A percentile compares a stretch with the other conserved stretches of the same genome.
Conservation (phyloP, 2,797 vertebrate species). For the Enteromius paludinosus region DNA sequence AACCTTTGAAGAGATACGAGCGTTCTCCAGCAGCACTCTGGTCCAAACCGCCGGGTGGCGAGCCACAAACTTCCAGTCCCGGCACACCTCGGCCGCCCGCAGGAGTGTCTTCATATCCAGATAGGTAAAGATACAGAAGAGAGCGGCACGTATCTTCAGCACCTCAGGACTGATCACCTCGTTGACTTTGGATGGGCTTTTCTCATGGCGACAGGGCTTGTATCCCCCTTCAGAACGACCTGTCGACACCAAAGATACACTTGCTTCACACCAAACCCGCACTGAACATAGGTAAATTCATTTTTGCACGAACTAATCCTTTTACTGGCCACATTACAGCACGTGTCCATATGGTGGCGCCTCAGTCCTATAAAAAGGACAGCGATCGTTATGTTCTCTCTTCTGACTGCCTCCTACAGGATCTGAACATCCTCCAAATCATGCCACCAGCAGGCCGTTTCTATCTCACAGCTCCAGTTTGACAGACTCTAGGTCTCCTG, state of each 20-base stretch:
- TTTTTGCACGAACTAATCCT: background rate
- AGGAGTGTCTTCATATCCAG: conserved; percentile 94
- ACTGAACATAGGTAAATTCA: background rate
- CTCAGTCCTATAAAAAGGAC: conserved; percentile 27
- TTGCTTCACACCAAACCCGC: background rate
- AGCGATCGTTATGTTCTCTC: background rate
- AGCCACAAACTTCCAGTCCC: conserved; percentile 97
- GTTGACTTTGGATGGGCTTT: conserved; percentile 88
- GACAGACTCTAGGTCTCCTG: conserved; percentile 22
- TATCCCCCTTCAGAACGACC: conserved; percentile 78
- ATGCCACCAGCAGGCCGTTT: conserved; percentile 29
- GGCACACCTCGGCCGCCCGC: conserved; percentile 90
- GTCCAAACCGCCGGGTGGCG: conserved; percentile 97
- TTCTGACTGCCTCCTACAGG: conserved; percentile 21
- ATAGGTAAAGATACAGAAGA: conserved; percentile 99
- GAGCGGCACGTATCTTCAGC: conserved; percentile 94
- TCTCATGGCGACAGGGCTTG: conserved; percentile 83
- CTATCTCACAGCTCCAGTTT: conserved; percentile 29
- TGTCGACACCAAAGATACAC: conserved; percentile 39
- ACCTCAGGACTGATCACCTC: conserved; percentile 98
- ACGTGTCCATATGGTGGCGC: conserved; percentile 44
- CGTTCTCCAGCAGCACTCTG: conserved; percentile 93
- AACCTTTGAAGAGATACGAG: conserved; percentile 96
- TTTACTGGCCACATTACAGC: background rate
- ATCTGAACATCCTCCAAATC: conserved; percentile 34